Percentiles rank a stretch among this genome's conserved stretches.
Conservation (phyloP, 2,888 invertebrate species). For the Autographa pulchrina region DNA sequence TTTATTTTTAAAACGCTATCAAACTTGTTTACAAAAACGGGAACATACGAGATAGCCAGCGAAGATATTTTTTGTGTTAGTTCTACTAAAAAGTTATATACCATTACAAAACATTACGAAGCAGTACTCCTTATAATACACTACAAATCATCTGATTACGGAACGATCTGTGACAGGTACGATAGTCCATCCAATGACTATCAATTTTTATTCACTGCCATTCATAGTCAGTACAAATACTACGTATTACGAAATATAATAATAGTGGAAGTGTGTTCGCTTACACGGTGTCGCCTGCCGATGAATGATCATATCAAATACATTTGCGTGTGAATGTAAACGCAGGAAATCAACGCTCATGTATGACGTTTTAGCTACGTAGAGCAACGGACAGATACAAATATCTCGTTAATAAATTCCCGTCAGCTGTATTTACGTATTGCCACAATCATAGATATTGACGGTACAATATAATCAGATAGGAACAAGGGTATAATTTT, state of each 20-base stretch:
- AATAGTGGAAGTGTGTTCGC: conserved; percentile 48
- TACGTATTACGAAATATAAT: conserved; percentile 58
- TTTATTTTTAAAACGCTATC: no score
- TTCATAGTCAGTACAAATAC: conserved; percentile 52
- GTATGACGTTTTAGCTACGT: conserved; percentile 32
- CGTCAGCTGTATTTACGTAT: conserved; percentile 14
- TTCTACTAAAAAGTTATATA: conserved; percentile 13
- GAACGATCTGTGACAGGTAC: conserved; percentile 48
- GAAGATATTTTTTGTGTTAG: not conserved
- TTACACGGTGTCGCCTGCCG: conserved; percentile 31
- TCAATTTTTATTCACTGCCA: conserved; percentile 54
- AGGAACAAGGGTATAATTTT: conserved; percentile 1
- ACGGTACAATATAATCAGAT: not conserved
- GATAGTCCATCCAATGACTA: conserved; percentile 45
- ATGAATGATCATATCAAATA: conserved; percentile 50
- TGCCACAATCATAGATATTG: conserved; percentile 1
- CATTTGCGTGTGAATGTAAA: conserved; percentile 33
- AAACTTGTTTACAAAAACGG: no score
- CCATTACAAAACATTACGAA: conserved; percentile 6
- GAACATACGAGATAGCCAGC: not conserved
- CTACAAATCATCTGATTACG: conserved; percentile 40
- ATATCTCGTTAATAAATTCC: conserved; percentile 15
- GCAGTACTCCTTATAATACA: conserved; percentile 11
- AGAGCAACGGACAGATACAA: conserved; percentile 17
- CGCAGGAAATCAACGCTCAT: conserved; percentile 36